Evolutionary conservation across 1,140 invertebrate genomes (phyloP), one percentile per base, ranked within the genome.

Genomic region (Wasmannia auropunctata): DNA sequence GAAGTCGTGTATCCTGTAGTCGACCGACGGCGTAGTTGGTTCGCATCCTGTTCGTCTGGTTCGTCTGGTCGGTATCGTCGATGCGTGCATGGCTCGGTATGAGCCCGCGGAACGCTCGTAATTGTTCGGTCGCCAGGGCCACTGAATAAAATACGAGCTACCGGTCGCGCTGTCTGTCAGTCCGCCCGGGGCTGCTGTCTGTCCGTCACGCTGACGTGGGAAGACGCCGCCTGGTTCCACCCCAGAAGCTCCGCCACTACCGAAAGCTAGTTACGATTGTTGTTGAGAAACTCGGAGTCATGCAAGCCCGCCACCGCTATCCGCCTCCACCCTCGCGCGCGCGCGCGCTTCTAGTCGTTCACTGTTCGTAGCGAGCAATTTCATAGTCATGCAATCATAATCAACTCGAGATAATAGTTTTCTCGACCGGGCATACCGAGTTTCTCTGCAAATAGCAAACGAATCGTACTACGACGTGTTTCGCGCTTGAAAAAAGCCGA

Each of bases 121-220:
- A 95, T 95, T 95, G 94, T 94, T 95, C 92, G 93, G 93, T 95
- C 93, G 94, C 93, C 92, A 93, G 91, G 93, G 90, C 91, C 92
- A 92, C 91, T 95, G 94, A 95, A 95, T 95, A 95, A 95, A 95
- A 95, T 93, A 95, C 93, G 94, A 93, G 94, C 94, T 94, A 94
- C 93, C 93, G 93, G 93, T 94, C 91, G 92, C 90, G 91, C 92
- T 93, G 93, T 93, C 92, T 94, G 93, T 94, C 93, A 93, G 92
- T 94, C 89, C 91, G 92, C 93, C 91, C 91, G 91, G 93, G 93
- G 94, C 90, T 91, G 91, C 91, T 91, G 92, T 92, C 94, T 94
- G 94, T 94, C 93, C 92, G 94, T 95, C 94, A 95, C 91, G 93
- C 92, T 95, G 95, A 95, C 94, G 94, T 95, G 94, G 94, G 95